Percentiles rank a stretch among this genome's conserved stretches.
Evolutionary conservation across 1,140 invertebrate genomes (phyloP).

Genomic region (Stenopsyche tienmushanensis): DNA sequence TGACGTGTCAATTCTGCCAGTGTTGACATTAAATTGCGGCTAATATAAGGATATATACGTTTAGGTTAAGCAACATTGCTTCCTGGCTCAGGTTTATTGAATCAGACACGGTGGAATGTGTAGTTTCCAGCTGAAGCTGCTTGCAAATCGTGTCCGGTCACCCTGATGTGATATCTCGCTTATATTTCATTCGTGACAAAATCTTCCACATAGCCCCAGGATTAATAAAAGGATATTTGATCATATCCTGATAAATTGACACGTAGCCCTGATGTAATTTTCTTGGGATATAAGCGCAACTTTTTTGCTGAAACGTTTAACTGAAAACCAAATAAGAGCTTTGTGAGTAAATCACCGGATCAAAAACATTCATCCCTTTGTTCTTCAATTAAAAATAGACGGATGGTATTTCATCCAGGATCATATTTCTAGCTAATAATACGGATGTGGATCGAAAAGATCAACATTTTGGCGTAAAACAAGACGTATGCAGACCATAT

Average conservation of each 20-base stretch:
- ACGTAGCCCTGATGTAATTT: not conserved
- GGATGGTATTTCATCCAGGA: too few species aligned
- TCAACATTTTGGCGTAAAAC: too few species aligned
- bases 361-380: not conserved
- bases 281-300: not conserved
- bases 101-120: not conserved
- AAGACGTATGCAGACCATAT: too few species aligned
- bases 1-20: constrained; percentile 40
- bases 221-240: too few species aligned
- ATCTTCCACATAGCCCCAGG: too few species aligned
- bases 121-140: not conserved
- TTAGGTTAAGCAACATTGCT: constrained; percentile 31
- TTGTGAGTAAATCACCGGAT: not conserved
- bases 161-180: not conserved
- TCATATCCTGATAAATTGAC: too few species aligned
- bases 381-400: too few species aligned
- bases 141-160: not conserved
- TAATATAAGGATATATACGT: constrained; percentile 39
- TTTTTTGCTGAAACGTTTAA: not conserved
- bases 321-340: not conserved
- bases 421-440: too few species aligned
- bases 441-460: too few species aligned
- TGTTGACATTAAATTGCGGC: constrained; percentile 42
- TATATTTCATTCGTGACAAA: too few species aligned
- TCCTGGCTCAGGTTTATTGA: constrained; percentile 28